Percentiles rank a stretch among this genome's conserved stretches.
Conservation (phyloP, 2,797 vertebrate species). For the Ceryle rudis region DNA sequence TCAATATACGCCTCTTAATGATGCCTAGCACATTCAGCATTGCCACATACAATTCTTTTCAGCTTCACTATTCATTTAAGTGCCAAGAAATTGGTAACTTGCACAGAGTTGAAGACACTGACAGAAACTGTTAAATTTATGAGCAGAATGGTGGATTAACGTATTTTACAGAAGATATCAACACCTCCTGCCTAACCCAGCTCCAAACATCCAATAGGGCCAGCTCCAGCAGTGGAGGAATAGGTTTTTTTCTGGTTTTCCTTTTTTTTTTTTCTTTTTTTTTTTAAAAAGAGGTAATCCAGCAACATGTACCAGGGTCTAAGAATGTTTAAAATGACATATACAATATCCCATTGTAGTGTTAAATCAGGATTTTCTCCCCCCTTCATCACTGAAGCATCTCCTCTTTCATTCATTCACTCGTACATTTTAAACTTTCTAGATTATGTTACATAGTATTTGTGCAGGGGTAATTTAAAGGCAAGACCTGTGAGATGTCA, state of each 20-base stretch:
- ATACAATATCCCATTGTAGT: conserved; percentile 82
- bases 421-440: conserved; percentile 80
- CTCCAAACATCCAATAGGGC: conserved; percentile 59
- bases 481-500: conserved; percentile 92
- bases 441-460: conserved; percentile 80
- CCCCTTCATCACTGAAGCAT: conserved; percentile 75
- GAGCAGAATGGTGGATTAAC: conserved; percentile 25
- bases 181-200: conserved; percentile 43
- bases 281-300: conserved; percentile 72
- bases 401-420: conserved; percentile 72
- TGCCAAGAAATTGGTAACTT: conserved; percentile 42
- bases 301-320: conserved; percentile 74
- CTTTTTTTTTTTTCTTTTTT: neutral
- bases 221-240: conserved; percentile 65
- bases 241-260: conserved; percentile 22
- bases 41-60: neutral
- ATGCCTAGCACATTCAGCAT: neutral
- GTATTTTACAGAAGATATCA: conserved; percentile 57
- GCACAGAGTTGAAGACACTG: conserved; percentile 56
- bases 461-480: conserved; percentile 86
- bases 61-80: conserved; percentile 15
- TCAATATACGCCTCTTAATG: neutral
- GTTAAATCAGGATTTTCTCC: conserved; percentile 74
- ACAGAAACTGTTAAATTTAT: conserved; percentile 58
- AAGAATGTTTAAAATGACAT: conserved; percentile 83